Conservation (phyloP, 2,888 invertebrate genomes). For the Lymantria dispar region DNA sequence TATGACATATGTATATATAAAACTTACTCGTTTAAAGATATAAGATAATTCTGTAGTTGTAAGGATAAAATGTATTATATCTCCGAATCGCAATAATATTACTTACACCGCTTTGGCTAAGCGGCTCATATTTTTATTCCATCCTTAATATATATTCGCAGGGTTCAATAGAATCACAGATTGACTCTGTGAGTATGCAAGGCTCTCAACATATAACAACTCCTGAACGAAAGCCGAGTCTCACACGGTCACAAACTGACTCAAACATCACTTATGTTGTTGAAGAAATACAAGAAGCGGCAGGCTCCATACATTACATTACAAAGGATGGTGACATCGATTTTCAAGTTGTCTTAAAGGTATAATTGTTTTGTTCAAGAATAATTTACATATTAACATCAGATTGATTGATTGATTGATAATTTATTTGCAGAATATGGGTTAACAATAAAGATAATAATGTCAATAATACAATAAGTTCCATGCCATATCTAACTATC, state of each 20-base stretch:
- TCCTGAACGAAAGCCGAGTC: constrained; percentile 86
- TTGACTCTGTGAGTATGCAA: constrained; percentile 88
- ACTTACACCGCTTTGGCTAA: too few relatives aligned
- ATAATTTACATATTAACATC: too few relatives aligned
- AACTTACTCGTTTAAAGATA: too few relatives aligned
- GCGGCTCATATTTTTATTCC: background rate
- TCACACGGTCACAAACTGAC: constrained; percentile 94
- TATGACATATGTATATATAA: too few relatives aligned
- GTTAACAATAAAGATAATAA: too few relatives aligned
- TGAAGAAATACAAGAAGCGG: constrained; percentile 93
- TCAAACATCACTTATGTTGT: constrained; percentile 94
- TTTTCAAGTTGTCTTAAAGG: constrained; percentile 92
- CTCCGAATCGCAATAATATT: too few relatives aligned
- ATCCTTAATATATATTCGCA: constrained; percentile 42
- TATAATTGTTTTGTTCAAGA: constrained; percentile 40
- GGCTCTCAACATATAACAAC: constrained; percentile 80
- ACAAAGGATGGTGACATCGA: constrained; percentile 97
- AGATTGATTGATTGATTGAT: too few relatives aligned
- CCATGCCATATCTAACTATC: too few relatives aligned
- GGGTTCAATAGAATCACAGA: constrained; percentile 93
- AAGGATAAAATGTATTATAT: too few relatives aligned
- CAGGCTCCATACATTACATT: constrained; percentile 95
- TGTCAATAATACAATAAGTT: too few relatives aligned
- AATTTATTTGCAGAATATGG: too few relatives aligned
- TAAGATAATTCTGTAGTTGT: too few relatives aligned